Percentiles rank a stretch among this genome's conserved stretches.
Evolutionary conservation across 1,140 invertebrate genomes (phyloP).

Genomic region (Pseudomyrmex pallidus): DNA sequence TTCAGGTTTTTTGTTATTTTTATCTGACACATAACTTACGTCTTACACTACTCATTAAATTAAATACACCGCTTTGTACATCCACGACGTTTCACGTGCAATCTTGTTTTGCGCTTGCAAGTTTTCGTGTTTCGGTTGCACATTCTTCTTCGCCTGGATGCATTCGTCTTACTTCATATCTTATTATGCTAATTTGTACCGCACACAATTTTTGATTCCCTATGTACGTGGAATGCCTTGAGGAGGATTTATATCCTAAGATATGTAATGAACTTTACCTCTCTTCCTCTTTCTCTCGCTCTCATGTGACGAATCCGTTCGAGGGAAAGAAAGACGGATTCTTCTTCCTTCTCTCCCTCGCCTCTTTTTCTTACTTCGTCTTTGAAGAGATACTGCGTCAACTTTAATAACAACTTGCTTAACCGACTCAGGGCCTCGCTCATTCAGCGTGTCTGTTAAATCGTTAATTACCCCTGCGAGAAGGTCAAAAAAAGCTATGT

Average conservation of each 20-base stretch:
- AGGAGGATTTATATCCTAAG: conserved; percentile 25
- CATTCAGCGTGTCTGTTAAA: conserved; percentile 80
- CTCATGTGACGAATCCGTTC: conserved; percentile 16
- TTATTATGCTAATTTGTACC: conserved; percentile 50
- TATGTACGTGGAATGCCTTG: conserved; percentile 7
- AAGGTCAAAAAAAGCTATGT: conserved; percentile 18
- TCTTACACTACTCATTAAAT: neutral
- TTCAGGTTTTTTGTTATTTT: neutral
- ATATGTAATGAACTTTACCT: conserved; percentile 20
- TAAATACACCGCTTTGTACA: conserved; percentile 17
- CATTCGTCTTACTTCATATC: conserved; percentile 46
- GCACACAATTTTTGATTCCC: conserved; percentile 35
- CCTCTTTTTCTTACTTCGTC: neutral
- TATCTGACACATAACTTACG: neutral
- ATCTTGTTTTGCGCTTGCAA: conserved; percentile 2
- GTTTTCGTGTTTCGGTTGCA: conserved; percentile 15
- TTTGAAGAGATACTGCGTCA: conserved; percentile 61
- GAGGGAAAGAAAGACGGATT: neutral
- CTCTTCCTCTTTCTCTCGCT: conserved; percentile 17
- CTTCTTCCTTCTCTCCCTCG: conserved; percentile 6
- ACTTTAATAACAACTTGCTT: conserved; percentile 81
- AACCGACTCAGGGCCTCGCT: conserved; percentile 73
- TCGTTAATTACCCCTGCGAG: conserved; percentile 78
- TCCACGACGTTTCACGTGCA: neutral
- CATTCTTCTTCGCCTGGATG: neutral